Percentiles rank a stretch among this genome's conserved stretches.
phyloP scores from a whole-genome alignment of 2,113 vertebrate genomes.

The Syrrhaptes paradoxus region DNA sequence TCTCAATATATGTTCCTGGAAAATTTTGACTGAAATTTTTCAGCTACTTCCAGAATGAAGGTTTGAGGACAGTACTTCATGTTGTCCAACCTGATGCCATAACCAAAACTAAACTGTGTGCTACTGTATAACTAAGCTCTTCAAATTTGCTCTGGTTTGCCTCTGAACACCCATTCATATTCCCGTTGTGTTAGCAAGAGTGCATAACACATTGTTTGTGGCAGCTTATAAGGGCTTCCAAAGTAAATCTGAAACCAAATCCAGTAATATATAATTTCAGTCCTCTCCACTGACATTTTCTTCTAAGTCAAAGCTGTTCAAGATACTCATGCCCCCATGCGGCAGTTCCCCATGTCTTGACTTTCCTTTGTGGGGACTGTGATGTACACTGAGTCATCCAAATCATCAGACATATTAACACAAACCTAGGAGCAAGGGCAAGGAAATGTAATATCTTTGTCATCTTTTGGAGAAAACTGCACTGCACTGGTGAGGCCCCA shows the following conservation, averaged over 20 bases:
- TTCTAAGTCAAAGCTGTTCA: neutral
- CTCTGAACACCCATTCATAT: neutral
- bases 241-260: neutral
- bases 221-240: neutral
- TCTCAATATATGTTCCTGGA: neutral
- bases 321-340: neutral
- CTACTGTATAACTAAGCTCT: neutral
- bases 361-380: neutral
- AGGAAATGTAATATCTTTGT: neutral
- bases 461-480: neutral
- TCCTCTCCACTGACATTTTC: neutral
- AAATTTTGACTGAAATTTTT: neutral
- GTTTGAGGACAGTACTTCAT: neutral
- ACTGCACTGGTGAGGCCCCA: neutral
- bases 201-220: neutral
- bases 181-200: rapidly evolving
- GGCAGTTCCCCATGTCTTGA: neutral
- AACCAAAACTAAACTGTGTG: neutral
- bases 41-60: neutral
- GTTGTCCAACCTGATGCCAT: neutral
- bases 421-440: rapidly evolving
- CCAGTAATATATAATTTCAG: neutral
- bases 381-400: neutral
- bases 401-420: neutral
- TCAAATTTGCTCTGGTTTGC: neutral